Base-by-base conservation (phyloP, 2,888 invertebrate species). In the Drosophila testacea region DNA sequence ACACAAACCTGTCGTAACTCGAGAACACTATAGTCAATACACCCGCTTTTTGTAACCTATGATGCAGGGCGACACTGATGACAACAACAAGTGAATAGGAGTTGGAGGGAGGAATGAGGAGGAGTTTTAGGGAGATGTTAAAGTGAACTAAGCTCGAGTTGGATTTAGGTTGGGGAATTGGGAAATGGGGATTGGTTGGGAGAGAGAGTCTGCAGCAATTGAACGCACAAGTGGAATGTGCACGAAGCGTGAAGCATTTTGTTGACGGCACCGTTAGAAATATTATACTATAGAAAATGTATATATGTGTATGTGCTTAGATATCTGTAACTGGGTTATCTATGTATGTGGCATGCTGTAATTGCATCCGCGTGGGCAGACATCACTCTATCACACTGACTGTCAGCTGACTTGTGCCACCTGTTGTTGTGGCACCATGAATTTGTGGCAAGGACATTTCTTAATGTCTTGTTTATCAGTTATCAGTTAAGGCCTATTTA, bases 141-240 rank as follows among this genome's bases (percentile, higher is more conserved):
- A 54, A 55, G 59, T 59, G 50, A 55, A 52, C 36, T 48, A 51
- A 55, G 63, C 27, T 16, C 39, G 50, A 41, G 36, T 34, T 47
- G 52, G 60, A 22, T 60, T 64, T 41, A 30, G 34, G 16, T 9
- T 9, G 11, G 36, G 38, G 32, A 9, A 10, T 30, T 6, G 13
- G 47, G 39, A 32, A 9, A 13, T 41, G 36, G 13, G 27, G 32
- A 9, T 48, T 28, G 41, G 63, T 54, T 66, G 57, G 16, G 52
- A 51, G 22, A 22, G 22, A 22, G 63, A 62, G 59, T 62, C 63
- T 22, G 62, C 61, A 79, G 77, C 83, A 75, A 77, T 83, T 81
- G 81, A 81, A 75, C 81, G 75, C 64, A 73, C 73, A 80, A 80
- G 73, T 85, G 83, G 75, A 83, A 77, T 83, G 75, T 77, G 74